Evolutionary conservation across 1,140 invertebrate species (phyloP).

Genomic region (Drosophila obscura): DNA sequence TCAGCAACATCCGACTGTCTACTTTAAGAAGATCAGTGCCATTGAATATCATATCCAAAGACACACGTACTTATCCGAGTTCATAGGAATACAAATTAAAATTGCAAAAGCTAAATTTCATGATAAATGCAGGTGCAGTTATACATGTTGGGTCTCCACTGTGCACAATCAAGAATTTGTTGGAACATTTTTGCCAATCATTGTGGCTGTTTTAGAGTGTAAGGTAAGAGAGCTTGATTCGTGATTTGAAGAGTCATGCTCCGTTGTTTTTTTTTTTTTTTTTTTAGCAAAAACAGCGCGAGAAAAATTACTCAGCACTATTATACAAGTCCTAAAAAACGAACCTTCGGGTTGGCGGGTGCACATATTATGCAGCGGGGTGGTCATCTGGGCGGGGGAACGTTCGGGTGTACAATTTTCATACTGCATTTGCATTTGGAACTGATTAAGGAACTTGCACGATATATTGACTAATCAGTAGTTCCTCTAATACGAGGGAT

Average conservation of each 20-base stretch:
- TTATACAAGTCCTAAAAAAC: conserved; percentile 20
- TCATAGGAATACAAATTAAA: not conserved
- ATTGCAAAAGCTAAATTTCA: not conserved
- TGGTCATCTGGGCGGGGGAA: conserved; percentile 2
- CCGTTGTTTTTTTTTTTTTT: conserved; percentile 37
- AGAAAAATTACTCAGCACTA: conserved; percentile 44
- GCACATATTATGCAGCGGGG: conserved; percentile 1
- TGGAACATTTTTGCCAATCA: conserved; percentile 57
- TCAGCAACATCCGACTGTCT: conserved; percentile 1
- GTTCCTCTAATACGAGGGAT: no score
- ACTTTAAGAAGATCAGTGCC: not conserved
- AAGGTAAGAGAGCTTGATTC: conserved; percentile 45
- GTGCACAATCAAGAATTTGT: conserved; percentile 42
- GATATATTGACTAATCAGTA: no score
- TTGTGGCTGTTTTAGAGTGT: conserved; percentile 48
- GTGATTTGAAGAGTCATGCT: conserved; percentile 49
- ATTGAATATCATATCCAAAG: conserved; percentile 11
- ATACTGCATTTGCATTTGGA: conserved; percentile 51
- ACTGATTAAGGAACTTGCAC: not conserved
- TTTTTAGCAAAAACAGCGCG: conserved; percentile 24
- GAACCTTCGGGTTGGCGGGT: conserved; percentile 14
- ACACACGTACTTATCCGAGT: not conserved
- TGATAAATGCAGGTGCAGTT: not conserved
- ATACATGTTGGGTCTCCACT: conserved; percentile 19
- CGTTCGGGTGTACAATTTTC: conserved; percentile 2